Conservation (phyloP, 1,140 invertebrate genomes). For the Apis dorsata region DNA sequence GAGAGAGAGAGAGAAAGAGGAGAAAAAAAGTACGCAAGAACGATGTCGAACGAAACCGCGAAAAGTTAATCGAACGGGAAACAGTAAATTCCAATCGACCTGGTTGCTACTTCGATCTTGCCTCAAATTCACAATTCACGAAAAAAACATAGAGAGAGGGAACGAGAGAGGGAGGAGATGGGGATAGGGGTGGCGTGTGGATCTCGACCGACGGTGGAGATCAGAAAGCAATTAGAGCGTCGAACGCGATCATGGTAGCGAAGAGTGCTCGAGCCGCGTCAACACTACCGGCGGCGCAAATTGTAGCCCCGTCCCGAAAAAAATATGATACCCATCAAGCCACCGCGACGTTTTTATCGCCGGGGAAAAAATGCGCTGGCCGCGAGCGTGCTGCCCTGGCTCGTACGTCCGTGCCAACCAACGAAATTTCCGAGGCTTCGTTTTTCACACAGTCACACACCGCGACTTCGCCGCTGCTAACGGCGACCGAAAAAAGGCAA, state of each 20-base stretch:
- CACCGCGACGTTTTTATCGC: slow-evolving; percentile 63
- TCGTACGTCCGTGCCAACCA: slow-evolving; percentile 22
- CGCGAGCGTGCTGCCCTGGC: slow-evolving; percentile 4
- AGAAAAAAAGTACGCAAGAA: background rate
- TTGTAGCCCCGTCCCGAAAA: slow-evolving; percentile 45
- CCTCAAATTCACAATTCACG: slow-evolving; percentile 19
- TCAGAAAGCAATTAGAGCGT: slow-evolving; percentile 50
- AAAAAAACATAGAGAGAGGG: background rate
- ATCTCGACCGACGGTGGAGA: slow-evolving; percentile 21
- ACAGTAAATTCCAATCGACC: slow-evolving; percentile 24
- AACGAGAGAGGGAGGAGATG: background rate
- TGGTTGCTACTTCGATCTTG: slow-evolving; percentile 10
- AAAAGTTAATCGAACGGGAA: slow-evolving; percentile 33
- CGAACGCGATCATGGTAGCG: slow-evolving; percentile 36
- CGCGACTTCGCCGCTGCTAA: slow-evolving; percentile 58
- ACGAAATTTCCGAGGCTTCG: slow-evolving; percentile 58
- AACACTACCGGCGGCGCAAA: slow-evolving; percentile 46
- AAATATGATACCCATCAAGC: slow-evolving; percentile 63
- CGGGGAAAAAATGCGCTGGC: slow-evolving; percentile 55
- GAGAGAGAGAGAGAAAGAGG: background rate
- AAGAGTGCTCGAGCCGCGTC: slow-evolving; percentile 41
- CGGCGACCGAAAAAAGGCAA: slow-evolving; percentile 58
- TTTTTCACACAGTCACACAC: slow-evolving; percentile 56
- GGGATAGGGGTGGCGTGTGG: background rate
- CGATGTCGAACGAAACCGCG: slow-evolving; percentile 11